A percentile compares a stretch with the other conserved stretches of the same genome.
Conservation (phyloP, 2,113 vertebrate species). For the Aspidoscelis tigris region DNA sequence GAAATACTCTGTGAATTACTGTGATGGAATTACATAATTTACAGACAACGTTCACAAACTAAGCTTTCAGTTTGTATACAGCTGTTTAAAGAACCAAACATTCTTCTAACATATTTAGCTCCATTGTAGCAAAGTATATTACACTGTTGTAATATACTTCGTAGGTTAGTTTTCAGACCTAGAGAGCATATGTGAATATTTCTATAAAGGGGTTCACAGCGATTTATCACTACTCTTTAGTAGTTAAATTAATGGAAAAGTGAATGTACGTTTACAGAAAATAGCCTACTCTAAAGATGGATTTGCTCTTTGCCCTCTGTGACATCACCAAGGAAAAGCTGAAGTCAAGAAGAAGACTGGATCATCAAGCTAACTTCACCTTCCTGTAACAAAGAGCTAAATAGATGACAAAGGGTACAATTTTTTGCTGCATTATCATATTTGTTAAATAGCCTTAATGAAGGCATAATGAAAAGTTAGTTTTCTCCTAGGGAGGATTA, state of each 20-base stretch:
- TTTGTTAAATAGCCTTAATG: background rate
- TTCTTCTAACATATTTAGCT: constrained; percentile 19
- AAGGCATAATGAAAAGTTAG: constrained; percentile 34
- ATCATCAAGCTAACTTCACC: background rate
- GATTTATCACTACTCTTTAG: background rate
- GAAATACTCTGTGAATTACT: too few species aligned
- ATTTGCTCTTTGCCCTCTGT: background rate
- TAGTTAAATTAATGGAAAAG: background rate
- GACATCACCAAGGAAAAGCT: constrained; percentile 3
- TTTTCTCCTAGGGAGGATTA: constrained; percentile 70
- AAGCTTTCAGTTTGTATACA: background rate
- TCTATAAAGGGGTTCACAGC: background rate
- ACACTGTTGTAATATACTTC: too few species aligned
- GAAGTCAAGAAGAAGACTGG: background rate
- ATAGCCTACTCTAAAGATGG: background rate
- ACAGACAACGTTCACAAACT: too few species aligned
- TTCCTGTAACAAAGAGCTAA: constrained; percentile 44
- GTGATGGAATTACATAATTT: too few species aligned
- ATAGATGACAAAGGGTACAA: background rate
- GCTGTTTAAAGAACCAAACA: background rate
- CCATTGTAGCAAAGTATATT: background rate
- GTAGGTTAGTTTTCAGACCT: background rate
- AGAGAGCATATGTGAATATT: background rate
- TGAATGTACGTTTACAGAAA: background rate
- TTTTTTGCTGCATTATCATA: background rate